A percentile compares a stretch with the other conserved stretches of the same genome.
phyloP scores from a whole-genome alignment of 2,888 invertebrate species.

The Sinhomidia bicolor region DNA sequence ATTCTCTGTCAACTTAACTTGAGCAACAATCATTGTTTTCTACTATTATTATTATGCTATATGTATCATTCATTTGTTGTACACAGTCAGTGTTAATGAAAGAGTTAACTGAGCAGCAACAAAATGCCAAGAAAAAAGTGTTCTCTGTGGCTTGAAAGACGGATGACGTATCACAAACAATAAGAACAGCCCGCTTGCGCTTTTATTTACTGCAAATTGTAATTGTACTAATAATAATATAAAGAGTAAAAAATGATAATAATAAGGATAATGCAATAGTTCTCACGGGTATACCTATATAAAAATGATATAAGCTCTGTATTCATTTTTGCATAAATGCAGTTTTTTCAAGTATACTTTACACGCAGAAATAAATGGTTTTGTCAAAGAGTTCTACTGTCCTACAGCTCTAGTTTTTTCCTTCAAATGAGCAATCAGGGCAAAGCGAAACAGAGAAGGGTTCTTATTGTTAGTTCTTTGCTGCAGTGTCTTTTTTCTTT shows the following conservation, averaged over 20 bases:
- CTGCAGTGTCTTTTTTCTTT: too few relatives aligned
- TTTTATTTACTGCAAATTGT: slow-evolving; percentile 13
- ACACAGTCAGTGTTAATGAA: too few relatives aligned
- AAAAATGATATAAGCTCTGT: background rate
- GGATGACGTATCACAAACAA: background rate
- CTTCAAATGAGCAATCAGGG: slow-evolving; percentile 26
- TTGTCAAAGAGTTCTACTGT: slow-evolving; percentile 33
- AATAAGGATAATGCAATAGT: slow-evolving; percentile 21
- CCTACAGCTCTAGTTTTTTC: slow-evolving; percentile 46
- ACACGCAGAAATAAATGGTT: background rate
- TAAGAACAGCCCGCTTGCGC: background rate
- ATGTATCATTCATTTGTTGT: too few relatives aligned
- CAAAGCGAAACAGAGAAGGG: background rate
- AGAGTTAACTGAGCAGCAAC: too few relatives aligned
- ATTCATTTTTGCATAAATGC: background rate
- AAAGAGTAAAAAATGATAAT: slow-evolving; percentile 1
- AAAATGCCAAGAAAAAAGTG: too few relatives aligned
- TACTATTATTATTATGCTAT: background rate
- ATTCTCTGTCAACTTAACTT: too few relatives aligned
- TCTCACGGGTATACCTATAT: background rate
- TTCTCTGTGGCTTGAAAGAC: too few relatives aligned
- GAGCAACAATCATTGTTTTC: background rate
- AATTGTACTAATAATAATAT: too few relatives aligned
- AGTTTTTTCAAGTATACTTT: too few relatives aligned
- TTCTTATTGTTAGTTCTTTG: background rate